Evolutionary conservation across 2,113 vertebrate genomes (phyloP).

Genomic region (Prochilodus magdalenae): DNA sequence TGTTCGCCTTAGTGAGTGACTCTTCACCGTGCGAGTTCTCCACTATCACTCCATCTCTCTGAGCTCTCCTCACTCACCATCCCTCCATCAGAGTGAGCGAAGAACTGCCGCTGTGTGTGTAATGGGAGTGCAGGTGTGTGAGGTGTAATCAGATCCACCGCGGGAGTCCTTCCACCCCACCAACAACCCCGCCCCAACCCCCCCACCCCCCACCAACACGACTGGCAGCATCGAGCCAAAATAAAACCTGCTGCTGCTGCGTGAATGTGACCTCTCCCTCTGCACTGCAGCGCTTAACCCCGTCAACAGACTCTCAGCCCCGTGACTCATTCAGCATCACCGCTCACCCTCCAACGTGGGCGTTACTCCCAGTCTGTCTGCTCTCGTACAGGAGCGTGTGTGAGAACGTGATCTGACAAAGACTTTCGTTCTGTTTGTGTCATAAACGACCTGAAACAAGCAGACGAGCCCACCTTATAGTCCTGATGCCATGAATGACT

Average conservation of each 20-base stretch:
- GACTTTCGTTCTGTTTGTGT: too few species aligned
- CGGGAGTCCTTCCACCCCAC: neutral
- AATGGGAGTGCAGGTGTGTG: neutral
- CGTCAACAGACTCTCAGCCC: neutral
- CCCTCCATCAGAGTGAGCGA: neutral
- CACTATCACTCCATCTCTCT: neutral
- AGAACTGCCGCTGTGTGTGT: neutral
- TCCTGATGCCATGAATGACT: too few species aligned
- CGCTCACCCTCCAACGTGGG: too few species aligned
- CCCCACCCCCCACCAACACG: neutral
- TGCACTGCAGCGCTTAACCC: neutral
- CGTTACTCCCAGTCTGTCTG: too few species aligned
- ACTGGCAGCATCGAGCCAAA: neutral
- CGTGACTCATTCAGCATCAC: neutral
- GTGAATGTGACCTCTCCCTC: neutral
- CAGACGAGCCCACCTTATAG: too few species aligned
- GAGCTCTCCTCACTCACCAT: neutral
- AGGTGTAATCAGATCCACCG: neutral
- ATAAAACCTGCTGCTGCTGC: neutral
- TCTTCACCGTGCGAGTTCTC: neutral
- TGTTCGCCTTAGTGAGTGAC: too few species aligned
- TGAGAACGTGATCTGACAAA: too few species aligned
- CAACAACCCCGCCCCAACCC: too few species aligned
- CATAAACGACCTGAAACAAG: too few species aligned
- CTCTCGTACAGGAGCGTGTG: too few species aligned